phyloP scores from a whole-genome alignment of 2,888 invertebrate species.

The Deilephila porcellus region DNA sequence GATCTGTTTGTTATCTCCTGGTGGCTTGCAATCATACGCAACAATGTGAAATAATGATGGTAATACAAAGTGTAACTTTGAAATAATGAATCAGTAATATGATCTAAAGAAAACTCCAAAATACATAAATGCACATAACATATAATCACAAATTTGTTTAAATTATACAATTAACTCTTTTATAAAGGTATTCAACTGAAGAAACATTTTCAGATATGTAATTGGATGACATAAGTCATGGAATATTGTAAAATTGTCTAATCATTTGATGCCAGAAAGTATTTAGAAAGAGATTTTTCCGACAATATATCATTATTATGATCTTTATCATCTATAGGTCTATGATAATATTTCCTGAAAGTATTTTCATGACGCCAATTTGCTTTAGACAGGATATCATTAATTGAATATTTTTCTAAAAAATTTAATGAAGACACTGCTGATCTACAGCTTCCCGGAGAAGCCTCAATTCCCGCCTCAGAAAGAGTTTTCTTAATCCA shows the following conservation, averaged over 20 bases:
- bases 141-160: too few species aligned
- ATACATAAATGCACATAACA: too few species aligned
- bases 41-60: neutral
- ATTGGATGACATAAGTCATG: too few species aligned
- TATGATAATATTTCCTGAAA: neutral
- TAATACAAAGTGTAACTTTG: neutral
- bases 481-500: neutral
- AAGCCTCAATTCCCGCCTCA: neutral
- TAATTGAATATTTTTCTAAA: neutral
- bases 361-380: neutral
- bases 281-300: too few species aligned
- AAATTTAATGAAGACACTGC: neutral
- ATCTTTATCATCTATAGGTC: neutral
- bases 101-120: too few species aligned
- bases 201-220: too few species aligned
- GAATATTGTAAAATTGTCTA: too few species aligned
- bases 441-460: neutral
- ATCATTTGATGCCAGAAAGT: too few species aligned
- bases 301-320: too few species aligned
- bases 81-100: neutral
- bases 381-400: neutral
- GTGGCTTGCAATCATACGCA: neutral
- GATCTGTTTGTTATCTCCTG: constrained; percentile 2
- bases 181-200: too few species aligned
- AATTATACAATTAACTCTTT: too few species aligned